Base-by-base conservation (phyloP, 2,888 invertebrate species). In the Sminthurinus aureus region DNA sequence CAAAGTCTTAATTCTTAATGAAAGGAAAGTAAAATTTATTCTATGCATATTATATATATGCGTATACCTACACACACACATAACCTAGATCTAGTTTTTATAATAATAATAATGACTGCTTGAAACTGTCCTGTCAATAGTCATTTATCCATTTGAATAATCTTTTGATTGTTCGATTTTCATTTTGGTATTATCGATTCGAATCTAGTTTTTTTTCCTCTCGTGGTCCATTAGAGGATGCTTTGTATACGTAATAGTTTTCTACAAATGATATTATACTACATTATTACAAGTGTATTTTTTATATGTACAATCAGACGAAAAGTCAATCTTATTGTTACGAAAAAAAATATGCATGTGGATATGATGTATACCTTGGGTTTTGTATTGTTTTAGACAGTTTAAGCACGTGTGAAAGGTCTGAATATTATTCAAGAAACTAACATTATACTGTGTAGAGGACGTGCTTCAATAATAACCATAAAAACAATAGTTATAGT, bases 1-100 rank as follows among this genome's bases (percentile, higher is more conserved):
- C 58, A 58, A 58, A 58, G 15, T 58, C 58, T 15, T 58, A 58
- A 58, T 58, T 4, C 13, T 22, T 73, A 58, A 71, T 58, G 81
- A 74, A 81, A 81, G 58, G 74, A 80, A 71, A 80, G 79, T n/a
- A 73, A 80, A 73, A 80, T 73, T 73, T 51, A 58, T 12, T 58
- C 15, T n/a, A 6, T n/a, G 20, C 15, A 11, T 66, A 66, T 66
- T 66, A 66, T n/a, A n/a, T n/a, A n/a, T n/a, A n/a, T n/a, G n/a
- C n/a, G n/a, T n/a, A n/a, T n/a, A n/a, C n/a, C n/a, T n/a, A n/a
- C n/a, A n/a, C n/a, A n/a, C n/a, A n/a, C n/a, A 66, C 58, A 9
- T 80, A 80, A 80, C 81, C 81, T 81, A 81, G 81, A 81, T 81
- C 81, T 81, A 74, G 22, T 81, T 81, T 74, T 18, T 52, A 52